These are phyloP conservation scores for Turritopsis dohrnii DNA, from an alignment of 30 jellyfish, hydroid and myxozoan genomes.

Conservation along the genomic window DNA sequence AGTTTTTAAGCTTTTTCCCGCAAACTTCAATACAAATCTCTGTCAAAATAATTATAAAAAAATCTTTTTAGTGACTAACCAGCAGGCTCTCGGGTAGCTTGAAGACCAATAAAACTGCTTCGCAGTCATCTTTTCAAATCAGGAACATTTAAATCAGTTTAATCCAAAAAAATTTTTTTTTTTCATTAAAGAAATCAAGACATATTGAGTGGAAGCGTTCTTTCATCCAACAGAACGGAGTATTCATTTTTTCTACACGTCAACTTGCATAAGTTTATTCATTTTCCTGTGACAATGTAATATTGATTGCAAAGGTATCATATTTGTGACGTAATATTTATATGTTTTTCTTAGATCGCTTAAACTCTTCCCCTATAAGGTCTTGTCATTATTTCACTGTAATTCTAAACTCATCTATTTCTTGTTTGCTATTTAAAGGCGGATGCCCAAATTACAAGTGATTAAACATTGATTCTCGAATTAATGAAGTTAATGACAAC, in stretches of 20 bases:
- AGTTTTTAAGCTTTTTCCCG: neutral
- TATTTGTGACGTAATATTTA: neutral
- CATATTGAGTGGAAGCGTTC: no score
- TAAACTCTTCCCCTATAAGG: neutral
- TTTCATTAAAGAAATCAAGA: no score
- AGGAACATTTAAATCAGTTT: neutral
- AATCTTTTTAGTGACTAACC: neutral
- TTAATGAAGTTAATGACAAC: neutral
- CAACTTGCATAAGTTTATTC: no score
- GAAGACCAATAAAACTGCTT: neutral
- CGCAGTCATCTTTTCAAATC: neutral
- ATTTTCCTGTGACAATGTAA: no score
- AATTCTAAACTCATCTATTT: neutral
- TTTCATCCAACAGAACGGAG: no score
- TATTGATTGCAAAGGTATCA: no score
- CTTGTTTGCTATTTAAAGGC: neutral
- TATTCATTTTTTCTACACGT: no score
- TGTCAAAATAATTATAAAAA: neutral
- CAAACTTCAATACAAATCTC: no score
- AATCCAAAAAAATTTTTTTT: no score
- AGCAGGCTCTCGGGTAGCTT: neutral
- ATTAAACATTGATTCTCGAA: neutral
- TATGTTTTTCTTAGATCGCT: neutral
- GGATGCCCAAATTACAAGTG: neutral
- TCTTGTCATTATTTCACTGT: neutral